Percentiles rank a stretch among this genome's conserved stretches.
Conservation (phyloP, 92 coral and sea anemone genomes). For the Parazoanthus swiftii region DNA sequence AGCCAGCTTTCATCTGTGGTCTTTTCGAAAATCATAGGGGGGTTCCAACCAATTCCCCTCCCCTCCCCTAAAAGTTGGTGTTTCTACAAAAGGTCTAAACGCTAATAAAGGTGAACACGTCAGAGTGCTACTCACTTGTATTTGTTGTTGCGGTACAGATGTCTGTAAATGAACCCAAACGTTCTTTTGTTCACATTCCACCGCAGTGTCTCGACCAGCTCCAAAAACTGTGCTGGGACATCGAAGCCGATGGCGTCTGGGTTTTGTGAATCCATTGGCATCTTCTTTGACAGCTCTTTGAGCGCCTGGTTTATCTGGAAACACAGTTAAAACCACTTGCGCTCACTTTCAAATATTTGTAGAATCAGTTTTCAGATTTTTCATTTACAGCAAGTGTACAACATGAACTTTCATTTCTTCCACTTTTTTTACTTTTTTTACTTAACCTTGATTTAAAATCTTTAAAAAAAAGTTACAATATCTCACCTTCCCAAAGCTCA, state of each 20-base stretch:
- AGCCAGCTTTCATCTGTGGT: too few relatives aligned
- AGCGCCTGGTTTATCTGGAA: neutral
- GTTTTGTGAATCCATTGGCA: slow-evolving; percentile 11
- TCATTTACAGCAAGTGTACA: neutral
- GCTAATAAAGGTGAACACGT: too few relatives aligned
- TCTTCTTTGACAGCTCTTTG: neutral
- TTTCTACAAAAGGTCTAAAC: too few relatives aligned
- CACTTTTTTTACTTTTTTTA: too few relatives aligned
- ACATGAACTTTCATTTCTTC: neutral
- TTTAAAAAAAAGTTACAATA: neutral
- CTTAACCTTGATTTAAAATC: too few relatives aligned
- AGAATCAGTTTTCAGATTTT: neutral
- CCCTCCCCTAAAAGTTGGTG: too few relatives aligned
- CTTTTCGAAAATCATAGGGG: too few relatives aligned
- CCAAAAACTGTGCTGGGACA: slow-evolving; percentile 1
- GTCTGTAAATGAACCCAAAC: slow-evolving; percentile 6
- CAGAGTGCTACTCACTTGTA: slow-evolving; percentile 8
- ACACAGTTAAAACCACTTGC: neutral
- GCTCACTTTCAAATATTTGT: neutral
- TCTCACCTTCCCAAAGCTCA: slow-evolving; percentile 17
- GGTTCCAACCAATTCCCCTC: too few relatives aligned
- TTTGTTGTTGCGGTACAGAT: neutral
- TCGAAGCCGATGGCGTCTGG: slow-evolving; percentile 29
- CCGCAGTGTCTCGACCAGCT: slow-evolving; percentile 17
- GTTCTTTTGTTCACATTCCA: slow-evolving; percentile 28